Percentiles rank a stretch among this genome's conserved stretches.
phyloP scores from a whole-genome alignment of 2,113 vertebrate genomes.

The Motacilla alba region DNA sequence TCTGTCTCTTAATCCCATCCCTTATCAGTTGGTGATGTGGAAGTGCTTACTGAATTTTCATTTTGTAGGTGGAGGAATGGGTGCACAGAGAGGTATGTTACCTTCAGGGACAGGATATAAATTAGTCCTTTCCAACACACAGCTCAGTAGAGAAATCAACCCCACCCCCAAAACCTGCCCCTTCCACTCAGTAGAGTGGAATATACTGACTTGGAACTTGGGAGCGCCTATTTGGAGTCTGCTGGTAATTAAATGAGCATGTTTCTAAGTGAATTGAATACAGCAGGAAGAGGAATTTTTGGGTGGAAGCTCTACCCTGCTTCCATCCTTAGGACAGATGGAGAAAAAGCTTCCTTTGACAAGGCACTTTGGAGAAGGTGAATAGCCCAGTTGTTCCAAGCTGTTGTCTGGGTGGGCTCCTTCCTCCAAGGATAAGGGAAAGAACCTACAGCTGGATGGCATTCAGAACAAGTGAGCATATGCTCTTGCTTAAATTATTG shows the following conservation, averaged over 20 bases:
- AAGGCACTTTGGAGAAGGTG: neutral
- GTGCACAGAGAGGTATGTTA: neutral
- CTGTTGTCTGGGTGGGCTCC: neutral
- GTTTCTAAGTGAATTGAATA: neutral
- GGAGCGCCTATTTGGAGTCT: neutral
- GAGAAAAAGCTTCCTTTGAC: neutral
- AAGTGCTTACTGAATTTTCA: neutral
- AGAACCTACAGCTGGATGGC: neutral
- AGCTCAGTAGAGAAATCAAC: neutral
- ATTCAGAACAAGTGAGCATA: neutral
- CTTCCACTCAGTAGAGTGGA: neutral
- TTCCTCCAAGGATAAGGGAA: neutral
- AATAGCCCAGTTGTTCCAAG: neutral
- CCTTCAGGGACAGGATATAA: neutral
- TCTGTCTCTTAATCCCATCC: neutral
- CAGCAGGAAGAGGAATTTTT: neutral
- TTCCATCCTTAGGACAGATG: neutral
- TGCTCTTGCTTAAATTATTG: neutral
- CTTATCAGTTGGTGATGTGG: neutral
- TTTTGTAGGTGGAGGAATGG: neutral
- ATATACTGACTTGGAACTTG: neutral
- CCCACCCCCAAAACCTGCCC: neutral
- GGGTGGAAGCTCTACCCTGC: neutral
- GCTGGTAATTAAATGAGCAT: neutral
- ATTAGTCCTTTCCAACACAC: neutral